Evolutionary conservation across 1,140 invertebrate species (phyloP), one percentile per base, ranked within the genome.

Genomic region (Meloidogyne floridensis): DNA sequence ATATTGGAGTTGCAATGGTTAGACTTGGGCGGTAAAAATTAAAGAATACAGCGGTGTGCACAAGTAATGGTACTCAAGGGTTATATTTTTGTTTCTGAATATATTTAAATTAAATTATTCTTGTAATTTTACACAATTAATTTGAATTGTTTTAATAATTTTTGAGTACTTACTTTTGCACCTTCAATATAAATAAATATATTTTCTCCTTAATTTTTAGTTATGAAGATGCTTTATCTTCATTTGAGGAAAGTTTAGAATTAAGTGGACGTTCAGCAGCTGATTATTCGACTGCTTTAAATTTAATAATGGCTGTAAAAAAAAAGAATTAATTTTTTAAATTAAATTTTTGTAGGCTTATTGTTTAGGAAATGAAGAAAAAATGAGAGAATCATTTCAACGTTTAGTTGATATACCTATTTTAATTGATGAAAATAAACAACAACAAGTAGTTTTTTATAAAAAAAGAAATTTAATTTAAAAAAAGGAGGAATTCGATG

Each of bases 191-290:
- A 2, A n/a, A n/a, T 65, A 5, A 59, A 15, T 15, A 15, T 59
- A 2, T 15, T 15, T 65, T 65, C 13, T 47, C 7, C 47, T 8
- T 32, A 32, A 32, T 56, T 56, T 56, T 3, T 9, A 95, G 97
- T 90, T 96, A 96, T 90, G 94, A 94, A 84, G 96, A 99, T 90
- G 97, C 97, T 0, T 94, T 96, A 53, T 94, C 94, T 15, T 96
- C 95, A 88, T 98, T 98, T 91, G 97, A 99, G 90, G 97, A 96
- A 91, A 97, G 98, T 77, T 97, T 98, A 95, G 94, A 94, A 42
- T 32, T 59, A 18, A 83, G 83, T 86, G 93, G 95, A 1, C 59
- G 15, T 7, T 4, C 5, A 65, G 59, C 59, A n/a, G 15, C 59
- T n/a, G 94, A 95, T 87, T 96, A 96, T 88, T 94, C 94, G 86